Evolutionary conservation across 2,113 vertebrate species (phyloP), one percentile per base, ranked within the genome.

Genomic region (Prunella himalayana): DNA sequence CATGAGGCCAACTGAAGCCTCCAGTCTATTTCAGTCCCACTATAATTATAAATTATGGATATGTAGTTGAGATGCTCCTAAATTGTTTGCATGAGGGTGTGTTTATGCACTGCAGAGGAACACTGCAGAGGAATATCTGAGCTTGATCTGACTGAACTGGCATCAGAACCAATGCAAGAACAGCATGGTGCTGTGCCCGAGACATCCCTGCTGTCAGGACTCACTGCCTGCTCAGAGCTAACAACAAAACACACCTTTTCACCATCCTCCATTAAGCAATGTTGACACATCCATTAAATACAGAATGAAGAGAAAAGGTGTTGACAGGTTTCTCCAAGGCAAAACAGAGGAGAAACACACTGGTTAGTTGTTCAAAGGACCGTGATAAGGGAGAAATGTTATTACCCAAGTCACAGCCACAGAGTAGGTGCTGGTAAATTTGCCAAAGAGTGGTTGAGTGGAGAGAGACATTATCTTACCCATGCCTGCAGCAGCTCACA

Each of bases 21-120:
- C 60, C 11, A 63, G 71, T 73, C 90, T 90, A 93, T 94, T 96
- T 95, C 90, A 95, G 90, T 73, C 71, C 35, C 75, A 68, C 79
- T 93, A 35, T 66, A 95, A 92, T 88, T 92, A 93, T 92, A 95
- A 93, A 93, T 71, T 79, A 95, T 83, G 60, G 85, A 92, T 92
- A 86, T 18, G n/a, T 20, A 83, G 79, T 42, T 35, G 56, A 82
- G 79, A 83, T 68, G 90, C 60, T 70, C 72, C 68, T 93, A 68
- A 70, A 63, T 69, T 88, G 79, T 83, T 88, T 88, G 82, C 30
- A 49, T 12, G 60, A 80, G 82, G 41, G 49, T 57, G 19, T 70
- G 64, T 81, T 83, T 80, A 33, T 81, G 64, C 79, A 31, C 1
- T 66, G 86, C 90, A 94, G 82, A 82, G 86, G 61, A 93, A 49